Evolutionary conservation across 2,113 vertebrate genomes (phyloP).

Genomic region (rabbit (Oryctolagus cuniculus)): DNA sequence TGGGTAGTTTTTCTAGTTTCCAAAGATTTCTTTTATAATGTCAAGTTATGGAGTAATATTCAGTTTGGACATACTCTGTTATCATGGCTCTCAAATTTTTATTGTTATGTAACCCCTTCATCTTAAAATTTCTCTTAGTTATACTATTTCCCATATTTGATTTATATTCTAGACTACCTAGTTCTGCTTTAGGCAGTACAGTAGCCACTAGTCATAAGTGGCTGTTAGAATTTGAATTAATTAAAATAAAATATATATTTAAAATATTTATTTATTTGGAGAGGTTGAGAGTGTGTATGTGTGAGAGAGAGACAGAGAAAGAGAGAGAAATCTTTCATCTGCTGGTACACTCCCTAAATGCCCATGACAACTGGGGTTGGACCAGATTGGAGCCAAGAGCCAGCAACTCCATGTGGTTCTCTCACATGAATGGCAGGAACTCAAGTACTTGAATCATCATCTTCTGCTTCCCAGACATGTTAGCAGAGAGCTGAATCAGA

Average conservation of each 20-base stretch:
- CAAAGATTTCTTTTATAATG: slow-evolving; percentile 31
- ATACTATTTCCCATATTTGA: neutral
- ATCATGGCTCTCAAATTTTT: neutral
- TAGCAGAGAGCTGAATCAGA: too few relatives aligned
- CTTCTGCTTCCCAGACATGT: too few relatives aligned
- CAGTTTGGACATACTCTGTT: neutral
- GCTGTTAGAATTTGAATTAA: neutral
- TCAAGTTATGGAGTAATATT: slow-evolving; percentile 9
- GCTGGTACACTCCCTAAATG: too few relatives aligned
- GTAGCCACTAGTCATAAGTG: neutral
- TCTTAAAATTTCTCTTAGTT: slow-evolving; percentile 35
- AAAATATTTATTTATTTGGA: too few relatives aligned
- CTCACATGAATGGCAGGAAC: too few relatives aligned
- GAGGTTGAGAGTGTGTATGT: too few relatives aligned
- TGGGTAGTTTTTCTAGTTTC: neutral
- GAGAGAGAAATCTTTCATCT: too few relatives aligned
- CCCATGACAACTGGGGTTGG: too few relatives aligned
- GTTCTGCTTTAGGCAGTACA: neutral
- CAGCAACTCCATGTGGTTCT: too few relatives aligned
- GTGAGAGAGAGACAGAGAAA: too few relatives aligned
- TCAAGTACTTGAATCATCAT: too few relatives aligned
- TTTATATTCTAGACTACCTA: neutral
- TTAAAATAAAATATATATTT: slow-evolving; percentile 5
- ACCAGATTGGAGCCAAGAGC: too few relatives aligned
- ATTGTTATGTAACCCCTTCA: slow-evolving; percentile 3